Base-by-base conservation (phyloP, 92 coral and sea anemone species). In the Pocillopora meandrina region DNA sequence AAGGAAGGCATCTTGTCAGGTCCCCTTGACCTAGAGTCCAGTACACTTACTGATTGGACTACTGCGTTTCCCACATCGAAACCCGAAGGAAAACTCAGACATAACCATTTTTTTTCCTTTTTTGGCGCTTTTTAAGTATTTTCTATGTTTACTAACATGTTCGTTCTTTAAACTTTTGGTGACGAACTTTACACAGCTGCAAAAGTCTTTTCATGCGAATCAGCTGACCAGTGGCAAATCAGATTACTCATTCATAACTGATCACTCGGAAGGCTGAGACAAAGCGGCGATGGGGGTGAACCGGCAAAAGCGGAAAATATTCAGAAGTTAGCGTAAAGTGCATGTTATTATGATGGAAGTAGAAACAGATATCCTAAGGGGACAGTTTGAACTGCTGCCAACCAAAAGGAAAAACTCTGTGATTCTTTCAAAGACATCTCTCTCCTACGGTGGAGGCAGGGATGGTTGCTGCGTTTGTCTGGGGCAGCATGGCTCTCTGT, bases 321-420 rank as follows among this genome's bases (percentile, higher is more conserved):
- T 36, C 33, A 33, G 74, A 19, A 55, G 18, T 20, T 77, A 42
- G 52, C 8, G 52, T 3, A 42, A 12, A 47, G 47, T 61, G 47
- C 1, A 35, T 5, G 56, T 58, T 2, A 18, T 36, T 20, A 71
- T 58, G 69, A 74, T 20, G 74, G 80, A 74, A 47, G 12, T 87
- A 34, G 90, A 91, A 52, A 18, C 90, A 14, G 92, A 87, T 65
- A 79, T 93, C 61, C 84, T 93, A 63, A 74, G 65, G 56, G 92
- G 90, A 68, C 90, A 87, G 14, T 91, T 82, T 87, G 91, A 91
- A 71, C 90, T 91, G 61, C 87, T 91, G 55, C 91, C 94, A 72
- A 66, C 81, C 57, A 85, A 88, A 61, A 78, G 52, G 61, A 62
- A 65, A 26, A 84, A 58, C 81, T 82, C 76, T 26, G 94, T 91